Evolutionary conservation across 1,140 invertebrate species (phyloP).

Genomic region (Anthonomus grandis): DNA sequence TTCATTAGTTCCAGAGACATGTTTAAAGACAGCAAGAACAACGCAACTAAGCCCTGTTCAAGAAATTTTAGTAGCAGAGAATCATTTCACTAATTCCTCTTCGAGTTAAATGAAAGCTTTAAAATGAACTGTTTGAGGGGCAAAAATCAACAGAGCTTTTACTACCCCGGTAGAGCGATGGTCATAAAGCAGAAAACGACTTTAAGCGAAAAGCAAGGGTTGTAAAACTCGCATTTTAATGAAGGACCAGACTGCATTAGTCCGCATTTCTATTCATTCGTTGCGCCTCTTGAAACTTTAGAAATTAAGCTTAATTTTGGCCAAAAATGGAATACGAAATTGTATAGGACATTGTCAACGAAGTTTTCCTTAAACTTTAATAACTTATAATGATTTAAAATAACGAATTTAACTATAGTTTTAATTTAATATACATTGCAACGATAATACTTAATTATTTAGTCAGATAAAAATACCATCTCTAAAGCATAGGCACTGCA

Average conservation of each 20-base stretch:
- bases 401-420: too few species aligned
- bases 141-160: constrained; percentile 25
- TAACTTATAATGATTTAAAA: too few species aligned
- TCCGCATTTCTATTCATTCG: constrained; percentile 26
- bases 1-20: too few species aligned
- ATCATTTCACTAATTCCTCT: constrained; percentile 17
- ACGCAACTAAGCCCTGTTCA: too few species aligned
- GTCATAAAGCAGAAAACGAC: constrained; percentile 29
- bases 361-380: too few species aligned
- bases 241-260: constrained; percentile 24
- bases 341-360: too few species aligned
- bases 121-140: constrained; percentile 19
- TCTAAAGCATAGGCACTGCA: too few species aligned
- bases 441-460: too few species aligned
- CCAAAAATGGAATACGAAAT: constrained; percentile 26
- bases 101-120: constrained; percentile 16
- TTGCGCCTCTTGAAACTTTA: constrained; percentile 26
- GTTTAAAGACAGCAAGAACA: too few species aligned
- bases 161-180: constrained; percentile 9
- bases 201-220: constrained; percentile 27
- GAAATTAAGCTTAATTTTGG: constrained; percentile 19
- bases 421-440: too few species aligned
- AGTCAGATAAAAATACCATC: too few species aligned
- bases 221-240: constrained; percentile 27
- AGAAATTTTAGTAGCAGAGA: too few species aligned